phyloP scores from a whole-genome alignment of 2,797 vertebrate genomes.

The Gadopsis marmoratus region DNA sequence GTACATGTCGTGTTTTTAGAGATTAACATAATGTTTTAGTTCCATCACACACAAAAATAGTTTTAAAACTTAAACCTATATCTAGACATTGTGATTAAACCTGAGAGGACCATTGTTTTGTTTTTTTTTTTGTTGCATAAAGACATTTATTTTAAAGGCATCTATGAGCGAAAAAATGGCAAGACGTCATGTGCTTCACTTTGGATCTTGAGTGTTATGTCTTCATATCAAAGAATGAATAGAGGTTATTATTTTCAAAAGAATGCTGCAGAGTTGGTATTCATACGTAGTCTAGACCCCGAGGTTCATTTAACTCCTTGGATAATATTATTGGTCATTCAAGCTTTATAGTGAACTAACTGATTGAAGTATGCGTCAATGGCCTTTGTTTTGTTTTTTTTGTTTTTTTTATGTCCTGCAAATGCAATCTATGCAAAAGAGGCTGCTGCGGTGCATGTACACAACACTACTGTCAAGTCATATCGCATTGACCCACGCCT shows the following conservation, averaged over 20 bases:
- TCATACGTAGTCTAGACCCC: slow-evolving; percentile 14
- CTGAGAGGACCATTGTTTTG: slow-evolving; percentile 37
- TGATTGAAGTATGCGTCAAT: slow-evolving; percentile 31
- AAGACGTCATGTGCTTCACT: slow-evolving; percentile 7
- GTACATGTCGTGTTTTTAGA: slow-evolving; percentile 51
- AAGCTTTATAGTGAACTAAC: slow-evolving; percentile 46
- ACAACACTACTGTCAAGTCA: slow-evolving; percentile 33
- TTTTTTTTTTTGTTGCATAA: slow-evolving; percentile 29
- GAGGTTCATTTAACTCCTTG: slow-evolving; percentile 23
- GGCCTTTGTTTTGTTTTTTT: slow-evolving; percentile 12
- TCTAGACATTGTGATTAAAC: slow-evolving; percentile 27
- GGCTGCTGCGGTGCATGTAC: slow-evolving; percentile 53
- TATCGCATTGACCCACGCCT: slow-evolving; percentile 37
- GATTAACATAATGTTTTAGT: slow-evolving; percentile 45
- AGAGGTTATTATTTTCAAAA: slow-evolving; percentile 29
- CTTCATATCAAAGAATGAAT: slow-evolving; percentile 38
- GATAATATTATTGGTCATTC: slow-evolving; percentile 29
- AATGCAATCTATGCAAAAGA: slow-evolving; percentile 75
- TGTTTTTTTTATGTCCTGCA: slow-evolving; percentile 40
- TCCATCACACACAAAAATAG: slow-evolving; percentile 28
- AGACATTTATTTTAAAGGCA: slow-evolving; percentile 45
- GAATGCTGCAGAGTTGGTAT: slow-evolving; percentile 15
- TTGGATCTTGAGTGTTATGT: slow-evolving; percentile 13
- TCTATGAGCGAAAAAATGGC: slow-evolving; percentile 26
- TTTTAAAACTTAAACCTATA: slow-evolving; percentile 33